phyloP scores from a whole-genome alignment of 2,888 invertebrate species.

The Notodromas monacha region DNA sequence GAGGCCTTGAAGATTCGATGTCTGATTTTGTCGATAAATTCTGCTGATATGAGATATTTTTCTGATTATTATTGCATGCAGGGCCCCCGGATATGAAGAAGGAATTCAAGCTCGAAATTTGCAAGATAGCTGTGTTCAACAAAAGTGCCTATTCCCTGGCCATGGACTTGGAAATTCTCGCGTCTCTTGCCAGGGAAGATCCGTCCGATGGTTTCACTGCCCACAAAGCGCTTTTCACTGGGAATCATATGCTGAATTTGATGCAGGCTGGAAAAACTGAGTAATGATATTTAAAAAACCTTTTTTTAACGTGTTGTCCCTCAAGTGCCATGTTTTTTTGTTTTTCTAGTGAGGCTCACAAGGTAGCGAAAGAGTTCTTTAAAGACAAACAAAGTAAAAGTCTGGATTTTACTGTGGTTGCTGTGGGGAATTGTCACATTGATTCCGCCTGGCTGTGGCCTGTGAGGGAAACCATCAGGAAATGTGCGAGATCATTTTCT shows the following conservation, averaged over 20 bases:
- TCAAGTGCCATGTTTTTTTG: constrained; percentile 13
- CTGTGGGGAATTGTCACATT: constrained; percentile 21
- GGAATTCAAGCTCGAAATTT: constrained; percentile 13
- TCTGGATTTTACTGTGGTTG: constrained; percentile 16
- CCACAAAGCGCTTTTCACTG: constrained; percentile 17
- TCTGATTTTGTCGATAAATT: too few relatives aligned
- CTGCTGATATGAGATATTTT: too few relatives aligned
- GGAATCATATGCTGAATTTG: constrained; percentile 18
- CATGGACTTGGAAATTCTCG: constrained; percentile 17
- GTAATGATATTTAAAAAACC: constrained; percentile 10
- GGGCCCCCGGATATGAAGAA: constrained; percentile 13
- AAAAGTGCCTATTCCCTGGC: constrained; percentile 13
- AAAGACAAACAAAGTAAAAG: constrained; percentile 16
- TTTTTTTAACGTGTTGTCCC: constrained; percentile 12
- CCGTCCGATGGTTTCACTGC: not conserved
- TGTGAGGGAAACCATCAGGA: constrained; percentile 20
- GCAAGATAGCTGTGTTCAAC: constrained; percentile 16
- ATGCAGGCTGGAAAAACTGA: constrained; percentile 13
- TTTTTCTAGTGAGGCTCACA: constrained; percentile 13
- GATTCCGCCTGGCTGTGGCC: constrained; percentile 22
- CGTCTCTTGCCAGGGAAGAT: constrained; percentile 17
- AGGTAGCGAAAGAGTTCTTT: constrained; percentile 16
- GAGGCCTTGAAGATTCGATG: too few relatives aligned
- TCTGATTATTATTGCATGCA: not conserved
- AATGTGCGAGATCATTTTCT: constrained; percentile 20